Conservation (phyloP, 2,797 vertebrate genomes). For the Gallinago nigripennis region DNA sequence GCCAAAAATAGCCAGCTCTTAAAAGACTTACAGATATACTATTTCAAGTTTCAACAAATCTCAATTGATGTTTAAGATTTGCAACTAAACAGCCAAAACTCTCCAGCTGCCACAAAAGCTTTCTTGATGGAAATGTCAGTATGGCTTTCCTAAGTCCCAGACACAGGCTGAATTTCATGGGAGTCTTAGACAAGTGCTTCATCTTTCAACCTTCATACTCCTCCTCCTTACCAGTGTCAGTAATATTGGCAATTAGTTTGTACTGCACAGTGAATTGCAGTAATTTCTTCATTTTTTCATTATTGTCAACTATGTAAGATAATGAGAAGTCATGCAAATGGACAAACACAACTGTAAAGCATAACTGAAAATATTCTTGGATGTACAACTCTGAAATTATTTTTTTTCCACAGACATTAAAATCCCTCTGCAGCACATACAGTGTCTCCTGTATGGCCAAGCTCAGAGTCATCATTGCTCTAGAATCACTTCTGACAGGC, state of each 20-base stretch:
- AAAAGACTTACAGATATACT: not conserved
- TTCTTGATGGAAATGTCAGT: not conserved
- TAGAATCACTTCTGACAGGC: slow-evolving; percentile 5
- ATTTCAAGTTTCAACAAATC: slow-evolving; percentile 1
- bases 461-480: not conserved
- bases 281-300: not conserved
- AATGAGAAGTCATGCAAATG: not conserved
- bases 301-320: not conserved
- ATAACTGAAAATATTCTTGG: slow-evolving; percentile 19
- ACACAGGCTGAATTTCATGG: not conserved
- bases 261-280: not conserved
- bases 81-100: not conserved
- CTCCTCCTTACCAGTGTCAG: not conserved
- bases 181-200: not conserved
- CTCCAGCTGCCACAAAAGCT: not conserved
- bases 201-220: not conserved
- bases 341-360: not conserved
- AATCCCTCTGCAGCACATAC: not conserved
- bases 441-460: not conserved
- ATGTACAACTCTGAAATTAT: not conserved
- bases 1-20: not conserved
- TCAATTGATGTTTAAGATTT: not conserved
- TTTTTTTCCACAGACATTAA: not conserved
- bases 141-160: not conserved
- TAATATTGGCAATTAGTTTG: not conserved